Evolutionary conservation across 2,888 invertebrate genomes (phyloP).

Genomic region (Apamea monoglypha): DNA sequence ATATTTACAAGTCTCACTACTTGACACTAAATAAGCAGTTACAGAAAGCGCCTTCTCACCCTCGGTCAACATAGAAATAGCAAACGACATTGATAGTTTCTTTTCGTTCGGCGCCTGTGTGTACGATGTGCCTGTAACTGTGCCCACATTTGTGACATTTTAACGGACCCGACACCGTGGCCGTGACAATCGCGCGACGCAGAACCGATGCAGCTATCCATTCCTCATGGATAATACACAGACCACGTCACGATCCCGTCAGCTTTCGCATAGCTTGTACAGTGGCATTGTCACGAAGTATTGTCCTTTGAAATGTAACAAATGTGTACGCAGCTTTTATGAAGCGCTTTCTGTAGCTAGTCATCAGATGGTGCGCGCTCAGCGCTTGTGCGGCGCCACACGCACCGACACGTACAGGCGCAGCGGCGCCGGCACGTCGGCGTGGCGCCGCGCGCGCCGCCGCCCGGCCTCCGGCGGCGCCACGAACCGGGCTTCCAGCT

Average conservation of each 20-base stretch:
- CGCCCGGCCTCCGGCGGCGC: conserved; percentile 43
- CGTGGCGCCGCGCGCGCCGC: conserved; percentile 69
- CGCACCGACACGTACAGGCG: conserved; percentile 83
- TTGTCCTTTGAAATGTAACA: background rate
- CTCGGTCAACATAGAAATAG: background rate
- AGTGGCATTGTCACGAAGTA: background rate
- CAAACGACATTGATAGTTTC: background rate
- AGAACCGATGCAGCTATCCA: background rate
- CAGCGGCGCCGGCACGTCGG: conserved; percentile 78
- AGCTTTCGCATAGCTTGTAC: too few species aligned
- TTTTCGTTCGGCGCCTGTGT: background rate
- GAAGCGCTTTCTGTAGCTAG: conserved; percentile 25
- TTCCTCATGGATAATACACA: background rate
- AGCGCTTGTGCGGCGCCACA: conserved; percentile 69
- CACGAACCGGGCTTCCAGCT: conserved; percentile 85
- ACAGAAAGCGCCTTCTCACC: conserved; percentile 24
- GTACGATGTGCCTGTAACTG: background rate
- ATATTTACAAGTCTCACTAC: conserved; percentile 64
- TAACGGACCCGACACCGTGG: conserved; percentile 1
- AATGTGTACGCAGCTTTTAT: background rate
- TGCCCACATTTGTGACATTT: conserved; percentile 7
- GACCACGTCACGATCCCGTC: background rate
- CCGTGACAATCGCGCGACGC: background rate
- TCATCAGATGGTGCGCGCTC: background rate
- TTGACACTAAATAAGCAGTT: conserved; percentile 40